phyloP scores from a whole-genome alignment of 1,140 invertebrate species.

The Archivesica marissinica region DNA sequence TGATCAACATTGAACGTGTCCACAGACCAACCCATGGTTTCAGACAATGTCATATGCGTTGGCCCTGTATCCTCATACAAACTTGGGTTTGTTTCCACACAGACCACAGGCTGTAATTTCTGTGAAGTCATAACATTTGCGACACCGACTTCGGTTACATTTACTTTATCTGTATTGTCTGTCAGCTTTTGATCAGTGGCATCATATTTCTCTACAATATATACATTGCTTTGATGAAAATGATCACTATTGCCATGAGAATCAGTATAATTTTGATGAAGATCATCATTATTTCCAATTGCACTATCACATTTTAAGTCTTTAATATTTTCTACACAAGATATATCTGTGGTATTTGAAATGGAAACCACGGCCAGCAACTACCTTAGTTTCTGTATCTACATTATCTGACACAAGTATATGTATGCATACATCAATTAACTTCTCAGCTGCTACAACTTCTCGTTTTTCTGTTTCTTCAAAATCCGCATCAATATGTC shows the following conservation, averaged over 20 bases:
- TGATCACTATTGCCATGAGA: too few relatives aligned
- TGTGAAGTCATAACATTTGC: background rate
- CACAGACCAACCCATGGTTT: conserved; percentile 14
- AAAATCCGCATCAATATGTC: too few relatives aligned
- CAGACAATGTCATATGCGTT: conserved; percentile 43
- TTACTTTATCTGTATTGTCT: background rate
- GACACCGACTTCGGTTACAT: background rate
- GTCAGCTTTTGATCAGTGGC: background rate
- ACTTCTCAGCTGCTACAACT: too few relatives aligned
- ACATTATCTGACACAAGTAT: too few relatives aligned
- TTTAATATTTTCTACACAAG: too few relatives aligned
- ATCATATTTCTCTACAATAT: too few relatives aligned
- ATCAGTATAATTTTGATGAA: background rate
- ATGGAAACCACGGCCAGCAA: too few relatives aligned
- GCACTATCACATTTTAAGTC: conserved; percentile 39
- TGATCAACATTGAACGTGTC: too few relatives aligned
- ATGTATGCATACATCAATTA: too few relatives aligned
- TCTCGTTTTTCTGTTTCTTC: too few relatives aligned
- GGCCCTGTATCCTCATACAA: conserved; percentile 46
- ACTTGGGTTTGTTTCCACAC: conserved; percentile 27
- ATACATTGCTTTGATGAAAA: background rate
- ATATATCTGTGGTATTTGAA: too few relatives aligned
- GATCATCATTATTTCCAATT: conserved; percentile 32
- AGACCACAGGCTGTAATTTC: conserved; percentile 1
- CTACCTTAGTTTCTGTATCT: too few relatives aligned